Evolutionary conservation across 2,797 vertebrate species (phyloP).

Genomic region (Coilia nasus): DNA sequence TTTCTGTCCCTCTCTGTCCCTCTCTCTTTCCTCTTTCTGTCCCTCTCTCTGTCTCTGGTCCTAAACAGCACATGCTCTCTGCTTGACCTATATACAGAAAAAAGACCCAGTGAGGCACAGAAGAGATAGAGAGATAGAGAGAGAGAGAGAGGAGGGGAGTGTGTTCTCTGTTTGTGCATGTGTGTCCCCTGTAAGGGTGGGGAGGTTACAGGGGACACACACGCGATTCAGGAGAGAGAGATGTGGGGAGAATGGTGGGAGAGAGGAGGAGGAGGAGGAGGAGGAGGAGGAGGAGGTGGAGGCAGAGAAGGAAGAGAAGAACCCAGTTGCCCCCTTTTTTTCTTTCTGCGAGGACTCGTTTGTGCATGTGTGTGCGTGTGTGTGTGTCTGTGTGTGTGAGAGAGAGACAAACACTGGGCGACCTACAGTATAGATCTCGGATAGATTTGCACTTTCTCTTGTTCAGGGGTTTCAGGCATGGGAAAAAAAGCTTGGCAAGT

Average conservation of each 20-base stretch:
- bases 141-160: too few relatives aligned
- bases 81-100: constrained; percentile 10
- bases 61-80: constrained; percentile 20
- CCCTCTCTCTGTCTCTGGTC: background rate
- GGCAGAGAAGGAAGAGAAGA: background rate
- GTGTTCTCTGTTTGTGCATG: too few relatives aligned
- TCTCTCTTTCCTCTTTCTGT: background rate
- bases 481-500: background rate
- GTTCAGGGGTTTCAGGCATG: background rate
- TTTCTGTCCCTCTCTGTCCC: constrained; percentile 44
- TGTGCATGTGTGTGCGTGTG: background rate
- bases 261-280: background rate
- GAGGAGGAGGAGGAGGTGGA: background rate
- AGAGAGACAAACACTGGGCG: too few relatives aligned
- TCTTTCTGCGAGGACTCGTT: background rate
- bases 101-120: background rate
- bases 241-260: background rate
- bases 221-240: background rate
- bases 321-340: background rate
- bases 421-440: background rate
- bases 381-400: background rate
- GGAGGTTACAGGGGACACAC: constrained; percentile 16
- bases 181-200: background rate
- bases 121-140: background rate
- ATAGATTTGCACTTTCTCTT: background rate